These are phyloP conservation scores for Lapara coniferarum DNA, from an alignment of 2,888 invertebrate genomes.

Conservation along the genomic window DNA sequence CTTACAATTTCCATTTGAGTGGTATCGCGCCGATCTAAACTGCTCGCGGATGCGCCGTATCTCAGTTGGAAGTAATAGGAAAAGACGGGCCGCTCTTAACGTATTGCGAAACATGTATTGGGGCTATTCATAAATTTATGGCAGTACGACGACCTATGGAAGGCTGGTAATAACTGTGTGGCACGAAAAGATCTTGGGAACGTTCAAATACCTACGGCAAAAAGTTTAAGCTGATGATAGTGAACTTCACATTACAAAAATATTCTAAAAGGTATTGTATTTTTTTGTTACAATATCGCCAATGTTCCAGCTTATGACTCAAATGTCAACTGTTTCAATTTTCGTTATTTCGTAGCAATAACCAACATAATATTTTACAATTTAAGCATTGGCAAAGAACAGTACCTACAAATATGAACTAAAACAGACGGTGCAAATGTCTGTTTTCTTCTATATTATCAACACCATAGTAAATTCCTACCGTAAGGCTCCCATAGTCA, in stretches of 20 bases:
- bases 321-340: no score
- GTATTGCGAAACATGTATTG: conserved; percentile 30
- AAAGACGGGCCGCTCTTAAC: conserved; percentile 30
- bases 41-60: conserved; percentile 14
- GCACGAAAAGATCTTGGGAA: no score
- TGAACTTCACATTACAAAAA: no score
- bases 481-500: not conserved
- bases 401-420: no score
- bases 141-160: conserved; percentile 7
- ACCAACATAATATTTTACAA: no score
- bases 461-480: not conserved
- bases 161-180: not conserved
- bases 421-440: not conserved
- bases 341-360: no score
- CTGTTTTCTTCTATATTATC: not conserved
- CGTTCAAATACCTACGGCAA: not conserved
- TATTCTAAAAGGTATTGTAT: no score
- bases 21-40: conserved; percentile 38
- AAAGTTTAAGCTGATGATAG: not conserved
- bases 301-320: no score
- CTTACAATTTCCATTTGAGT: conserved; percentile 40
- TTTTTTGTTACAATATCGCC: no score
- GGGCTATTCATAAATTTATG: conserved; percentile 13
- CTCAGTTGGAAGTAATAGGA: conserved; percentile 28
- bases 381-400: no score